Conservation (phyloP, 2,797 vertebrate genomes). For the Spinus olivaceus region DNA sequence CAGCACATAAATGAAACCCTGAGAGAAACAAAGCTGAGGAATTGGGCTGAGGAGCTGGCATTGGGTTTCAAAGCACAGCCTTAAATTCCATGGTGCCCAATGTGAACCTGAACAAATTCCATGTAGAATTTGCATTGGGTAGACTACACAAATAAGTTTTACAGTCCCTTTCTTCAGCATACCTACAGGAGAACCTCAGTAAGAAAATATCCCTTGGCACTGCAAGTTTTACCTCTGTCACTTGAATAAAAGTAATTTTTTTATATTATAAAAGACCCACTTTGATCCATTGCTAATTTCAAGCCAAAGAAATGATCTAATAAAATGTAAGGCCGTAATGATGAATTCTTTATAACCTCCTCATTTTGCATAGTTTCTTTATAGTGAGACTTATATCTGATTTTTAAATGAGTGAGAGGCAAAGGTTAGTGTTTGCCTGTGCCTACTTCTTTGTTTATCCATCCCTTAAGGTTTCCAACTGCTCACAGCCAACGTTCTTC, state of each 20-base stretch:
- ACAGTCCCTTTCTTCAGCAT: not conserved
- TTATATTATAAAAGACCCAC: not conserved
- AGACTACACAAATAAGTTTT: not conserved
- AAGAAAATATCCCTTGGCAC: not conserved
- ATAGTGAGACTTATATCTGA: not conserved
- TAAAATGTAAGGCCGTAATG: constrained; percentile 3
- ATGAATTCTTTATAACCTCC: constrained; percentile 17
- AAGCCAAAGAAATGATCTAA: constrained; percentile 26
- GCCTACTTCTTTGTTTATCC: not conserved
- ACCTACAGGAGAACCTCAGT: not conserved
- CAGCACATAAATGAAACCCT: not conserved
- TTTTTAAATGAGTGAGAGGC: not conserved
- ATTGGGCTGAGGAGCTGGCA: not conserved
- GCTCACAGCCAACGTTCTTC: not conserved
- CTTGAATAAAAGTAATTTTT: not conserved
- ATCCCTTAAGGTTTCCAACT: not conserved
- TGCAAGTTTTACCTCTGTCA: not conserved
- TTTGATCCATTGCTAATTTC: constrained; percentile 24
- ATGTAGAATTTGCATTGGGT: not conserved
- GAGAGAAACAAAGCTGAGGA: not conserved
- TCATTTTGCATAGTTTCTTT: constrained; percentile 8
- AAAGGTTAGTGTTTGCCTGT: not conserved
- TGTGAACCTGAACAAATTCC: not conserved
- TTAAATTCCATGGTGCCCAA: not conserved
- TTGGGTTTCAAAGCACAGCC: not conserved